A percentile compares a stretch with the other conserved stretches of the same genome.
Evolutionary conservation across 1,140 invertebrate genomes (phyloP).

Genomic region (Muscidifurax raptorellus): DNA sequence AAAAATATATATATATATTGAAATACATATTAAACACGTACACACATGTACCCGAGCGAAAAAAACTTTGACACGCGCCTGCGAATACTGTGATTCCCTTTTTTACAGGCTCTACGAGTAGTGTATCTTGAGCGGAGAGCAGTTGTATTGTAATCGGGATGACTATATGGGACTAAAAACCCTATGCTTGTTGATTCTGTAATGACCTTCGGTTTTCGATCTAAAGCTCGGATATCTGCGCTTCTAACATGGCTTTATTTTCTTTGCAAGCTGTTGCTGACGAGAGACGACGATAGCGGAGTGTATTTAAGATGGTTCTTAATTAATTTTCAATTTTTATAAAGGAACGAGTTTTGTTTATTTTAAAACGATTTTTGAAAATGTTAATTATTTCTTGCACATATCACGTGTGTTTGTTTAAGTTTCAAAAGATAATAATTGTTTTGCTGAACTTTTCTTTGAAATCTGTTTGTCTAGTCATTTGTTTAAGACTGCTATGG

Average conservation of each 20-base stretch:
- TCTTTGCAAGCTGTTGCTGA: not conserved
- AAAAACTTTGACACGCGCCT: constrained; percentile 32
- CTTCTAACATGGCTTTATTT: not conserved
- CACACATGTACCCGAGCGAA: constrained; percentile 7
- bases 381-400: not conserved
- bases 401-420: not conserved
- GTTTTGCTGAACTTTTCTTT: not conserved
- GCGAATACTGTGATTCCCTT: constrained; percentile 49
- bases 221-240: not conserved
- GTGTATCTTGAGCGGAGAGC: constrained; percentile 18
- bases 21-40: constrained; percentile 4
- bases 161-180: not conserved
- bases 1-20: not conserved
- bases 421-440: not conserved
- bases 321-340: not conserved
- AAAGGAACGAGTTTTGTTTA: not conserved
- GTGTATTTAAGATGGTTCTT: not conserved
- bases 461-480: not conserved
- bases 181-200: constrained; percentile 5
- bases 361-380: not conserved
- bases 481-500: not conserved
- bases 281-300: not conserved
- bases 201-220: not conserved
- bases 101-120: constrained; percentile 43
- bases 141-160: constrained; percentile 7